Base-by-base conservation (phyloP, 2,888 invertebrate species). In the Acanthacorydalis orientalis region DNA sequence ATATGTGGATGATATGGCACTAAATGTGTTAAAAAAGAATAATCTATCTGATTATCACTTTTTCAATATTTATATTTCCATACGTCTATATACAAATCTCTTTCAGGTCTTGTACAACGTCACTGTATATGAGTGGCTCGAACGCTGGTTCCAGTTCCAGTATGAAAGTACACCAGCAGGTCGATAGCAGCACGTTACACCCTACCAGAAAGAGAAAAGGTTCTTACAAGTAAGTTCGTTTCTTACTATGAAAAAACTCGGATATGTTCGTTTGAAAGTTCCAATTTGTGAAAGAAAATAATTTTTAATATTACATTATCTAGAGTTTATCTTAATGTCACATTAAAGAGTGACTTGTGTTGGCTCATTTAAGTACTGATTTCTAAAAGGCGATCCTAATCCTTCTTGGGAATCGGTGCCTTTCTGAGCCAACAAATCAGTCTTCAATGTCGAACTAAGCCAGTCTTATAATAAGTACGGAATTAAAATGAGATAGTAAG, bases 171-270 rank as follows among this genome's bases (percentile, higher is more conserved):
- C 61, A 60, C 46, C 56, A 57, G 23, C 59, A 59, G 41, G 63
- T 64, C 47, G 62, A 59, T 47, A 62, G 59, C 48, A 55, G 57
- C 7, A 49, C 58, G 10, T 57, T 51, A 35, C 46, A 56, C 37
- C 50, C 52, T n/a, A 55, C 63, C 1, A 65, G 68, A 52, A 74
- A 70, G 56, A 60, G 72, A 49, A 73, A 72, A 60, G 59, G 66
- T 37, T 69, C 69, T 38, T 65, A 62, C 54, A 65, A 68, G 73
- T 73, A 61, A 69, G 72, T 69, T 50, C 40, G 16, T 35, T 46
- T 47, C 16, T 34, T n/a, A n/a, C n/a, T n/a, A n/a, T n/a, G n/a
- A n/a, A n/a, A n/a, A n/a, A n/a, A n/a, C n/a, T n/a, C n/a, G n/a
- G n/a, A n/a, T n/a, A n/a, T n/a, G n/a, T n/a, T n/a, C n/a, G n/a